Conservation (phyloP, 2,797 vertebrate species). For the Cottoperca gobio region DNA sequence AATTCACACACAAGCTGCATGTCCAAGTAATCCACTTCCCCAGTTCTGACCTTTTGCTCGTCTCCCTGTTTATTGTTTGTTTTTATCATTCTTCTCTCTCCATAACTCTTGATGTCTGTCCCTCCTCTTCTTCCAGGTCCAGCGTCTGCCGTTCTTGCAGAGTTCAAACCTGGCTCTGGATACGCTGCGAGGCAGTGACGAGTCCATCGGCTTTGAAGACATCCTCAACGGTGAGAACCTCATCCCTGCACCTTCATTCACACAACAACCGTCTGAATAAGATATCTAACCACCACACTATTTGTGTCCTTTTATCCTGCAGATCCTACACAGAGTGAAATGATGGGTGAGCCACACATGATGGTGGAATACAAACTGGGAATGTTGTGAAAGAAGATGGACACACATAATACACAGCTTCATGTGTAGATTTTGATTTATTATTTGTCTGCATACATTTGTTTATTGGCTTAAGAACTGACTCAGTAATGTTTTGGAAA, state of each 20-base stretch:
- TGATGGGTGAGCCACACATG: slow-evolving; percentile 95
- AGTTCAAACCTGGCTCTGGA: slow-evolving; percentile 95
- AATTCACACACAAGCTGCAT: no score
- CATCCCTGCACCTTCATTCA: neutral
- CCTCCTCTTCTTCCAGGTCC: slow-evolving; percentile 84
- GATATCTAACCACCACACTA: neutral
- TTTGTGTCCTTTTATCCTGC: slow-evolving; percentile 43
- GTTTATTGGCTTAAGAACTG: slow-evolving; percentile 26
- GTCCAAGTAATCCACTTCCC: neutral
- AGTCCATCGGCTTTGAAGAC: slow-evolving; percentile 93
- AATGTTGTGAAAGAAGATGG: slow-evolving; percentile 83
- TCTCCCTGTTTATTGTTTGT: neutral
- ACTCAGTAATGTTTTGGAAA: neutral
- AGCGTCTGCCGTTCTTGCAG: slow-evolving; percentile 94
- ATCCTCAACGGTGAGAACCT: slow-evolving; percentile 89
- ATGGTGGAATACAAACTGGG: slow-evolving; percentile 95
- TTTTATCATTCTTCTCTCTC: neutral
- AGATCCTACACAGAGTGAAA: slow-evolving; percentile 93
- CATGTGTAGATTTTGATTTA: slow-evolving; percentile 7
- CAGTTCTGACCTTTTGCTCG: rapidly evolving
- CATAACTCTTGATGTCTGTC: neutral
- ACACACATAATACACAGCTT: neutral
- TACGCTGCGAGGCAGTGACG: slow-evolving; percentile 91
- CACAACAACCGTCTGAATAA: neutral
- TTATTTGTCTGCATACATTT: slow-evolving; percentile 34